These are phyloP conservation scores for Oreotrochilus melanogaster DNA, from an alignment of 2,113 vertebrate species.

Conservation along the genomic window DNA sequence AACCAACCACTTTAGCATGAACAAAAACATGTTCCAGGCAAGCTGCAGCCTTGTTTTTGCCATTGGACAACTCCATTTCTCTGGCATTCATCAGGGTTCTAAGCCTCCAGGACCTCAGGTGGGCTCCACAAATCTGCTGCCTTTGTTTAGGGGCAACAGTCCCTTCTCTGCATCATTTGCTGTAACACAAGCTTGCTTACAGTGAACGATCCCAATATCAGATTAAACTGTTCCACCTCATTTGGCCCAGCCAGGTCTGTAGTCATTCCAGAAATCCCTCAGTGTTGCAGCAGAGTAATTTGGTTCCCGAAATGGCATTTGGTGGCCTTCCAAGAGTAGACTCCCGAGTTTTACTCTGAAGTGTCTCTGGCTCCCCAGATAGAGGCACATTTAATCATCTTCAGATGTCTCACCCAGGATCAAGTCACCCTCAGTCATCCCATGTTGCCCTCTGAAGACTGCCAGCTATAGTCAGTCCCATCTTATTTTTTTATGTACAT, in stretches of 20 bases:
- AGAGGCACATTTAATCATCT: background rate
- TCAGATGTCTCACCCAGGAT: background rate
- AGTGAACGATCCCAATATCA: background rate
- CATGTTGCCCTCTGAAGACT: background rate
- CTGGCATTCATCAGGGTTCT: background rate
- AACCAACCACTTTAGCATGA: background rate
- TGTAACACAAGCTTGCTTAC: background rate
- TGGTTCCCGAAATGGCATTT: background rate
- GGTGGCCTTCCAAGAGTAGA: background rate
- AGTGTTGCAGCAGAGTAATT: background rate
- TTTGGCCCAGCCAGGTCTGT: background rate
- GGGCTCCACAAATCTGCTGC: background rate
- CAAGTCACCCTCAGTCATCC: background rate
- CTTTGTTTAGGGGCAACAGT: background rate
- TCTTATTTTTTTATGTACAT: background rate
- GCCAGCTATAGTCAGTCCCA: background rate
- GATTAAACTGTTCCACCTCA: background rate
- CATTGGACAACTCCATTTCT: background rate
- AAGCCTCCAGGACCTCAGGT: background rate
- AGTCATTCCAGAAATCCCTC: background rate
- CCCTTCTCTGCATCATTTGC: background rate
- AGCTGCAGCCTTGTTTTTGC: background rate
- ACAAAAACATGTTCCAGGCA: background rate
- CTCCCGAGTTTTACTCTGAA: background rate
- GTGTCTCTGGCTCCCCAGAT: background rate